Evolutionary conservation across 2,797 vertebrate species (phyloP).

Genomic region (Alauda arvensis): DNA sequence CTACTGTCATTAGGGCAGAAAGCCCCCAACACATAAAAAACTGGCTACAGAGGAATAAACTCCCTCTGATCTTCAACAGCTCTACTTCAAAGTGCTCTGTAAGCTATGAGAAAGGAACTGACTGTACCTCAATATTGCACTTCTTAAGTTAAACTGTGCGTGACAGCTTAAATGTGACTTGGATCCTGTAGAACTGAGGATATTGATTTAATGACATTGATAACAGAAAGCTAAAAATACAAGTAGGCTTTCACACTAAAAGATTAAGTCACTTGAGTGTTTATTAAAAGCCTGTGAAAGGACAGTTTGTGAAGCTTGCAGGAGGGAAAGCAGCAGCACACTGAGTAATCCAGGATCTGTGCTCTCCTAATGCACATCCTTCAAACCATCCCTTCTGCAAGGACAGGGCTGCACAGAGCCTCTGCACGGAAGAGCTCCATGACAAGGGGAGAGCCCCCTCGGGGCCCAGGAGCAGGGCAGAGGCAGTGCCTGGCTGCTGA

Average conservation of each 20-base stretch:
- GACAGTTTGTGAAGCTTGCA: not conserved
- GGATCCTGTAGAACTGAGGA: not conserved
- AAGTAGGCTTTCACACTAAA: not conserved
- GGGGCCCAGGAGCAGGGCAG: too few relatives aligned
- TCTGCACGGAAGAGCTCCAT: not conserved
- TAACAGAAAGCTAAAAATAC: slow-evolving; percentile 38
- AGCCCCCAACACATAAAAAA: not conserved
- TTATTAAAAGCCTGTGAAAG: slow-evolving; percentile 18
- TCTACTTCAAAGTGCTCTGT: slow-evolving; percentile 19
- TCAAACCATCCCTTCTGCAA: not conserved
- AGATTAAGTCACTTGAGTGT: slow-evolving; percentile 21
- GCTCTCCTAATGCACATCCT: not conserved
- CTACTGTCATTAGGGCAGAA: not conserved
- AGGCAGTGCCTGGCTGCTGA: not conserved
- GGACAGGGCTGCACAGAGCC: not conserved
- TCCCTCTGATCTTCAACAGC: slow-evolving; percentile 27
- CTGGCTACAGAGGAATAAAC: slow-evolving; percentile 13
- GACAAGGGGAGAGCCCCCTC: not conserved
- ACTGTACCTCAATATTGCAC: slow-evolving; percentile 19
- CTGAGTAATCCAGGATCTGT: not conserved
- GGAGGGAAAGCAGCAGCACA: not conserved
- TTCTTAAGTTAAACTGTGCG: slow-evolving; percentile 50
- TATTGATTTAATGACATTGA: slow-evolving; percentile 62
- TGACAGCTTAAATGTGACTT: slow-evolving; percentile 22
- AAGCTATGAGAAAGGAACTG: slow-evolving; percentile 15